A percentile compares a stretch with the other conserved stretches of the same genome.
Conservation (phyloP, 2,797 vertebrate species). For the Adrianichthys oophorus region DNA sequence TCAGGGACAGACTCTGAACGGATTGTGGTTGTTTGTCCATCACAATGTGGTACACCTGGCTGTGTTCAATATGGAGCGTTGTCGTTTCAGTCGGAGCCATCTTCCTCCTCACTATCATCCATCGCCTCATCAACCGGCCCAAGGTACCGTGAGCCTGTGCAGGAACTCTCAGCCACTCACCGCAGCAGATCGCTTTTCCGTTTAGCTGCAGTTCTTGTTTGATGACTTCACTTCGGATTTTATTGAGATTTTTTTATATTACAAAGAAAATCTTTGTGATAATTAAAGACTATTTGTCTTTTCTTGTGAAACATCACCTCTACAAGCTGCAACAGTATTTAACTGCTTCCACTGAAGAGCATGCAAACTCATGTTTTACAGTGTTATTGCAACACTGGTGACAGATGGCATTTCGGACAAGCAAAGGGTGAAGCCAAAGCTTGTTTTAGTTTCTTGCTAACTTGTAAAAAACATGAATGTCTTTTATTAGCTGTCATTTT, state of each 20-base stretch:
- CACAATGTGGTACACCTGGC: slow-evolving; percentile 60
- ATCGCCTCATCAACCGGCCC: slow-evolving; percentile 34
- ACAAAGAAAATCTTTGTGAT: neutral
- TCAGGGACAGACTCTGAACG: slow-evolving; percentile 14
- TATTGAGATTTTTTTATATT: slow-evolving; percentile 26
- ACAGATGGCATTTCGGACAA: slow-evolving; percentile 28
- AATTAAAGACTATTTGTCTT: neutral
- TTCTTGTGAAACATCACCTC: slow-evolving; percentile 1
- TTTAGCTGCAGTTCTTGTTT: slow-evolving; percentile 38
- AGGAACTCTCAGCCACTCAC: slow-evolving; percentile 1
- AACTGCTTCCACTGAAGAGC: slow-evolving; percentile 50
- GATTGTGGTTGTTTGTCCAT: slow-evolving; percentile 11
- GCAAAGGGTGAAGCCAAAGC: slow-evolving; percentile 26
- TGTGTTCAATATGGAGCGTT: slow-evolving; percentile 54
- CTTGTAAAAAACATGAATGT: slow-evolving; percentile 2
- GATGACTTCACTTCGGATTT: slow-evolving; percentile 33
- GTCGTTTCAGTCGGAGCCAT: slow-evolving; percentile 54
- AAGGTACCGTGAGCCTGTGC: slow-evolving; percentile 51
- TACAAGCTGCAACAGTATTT: slow-evolving; percentile 35
- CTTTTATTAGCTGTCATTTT: neutral
- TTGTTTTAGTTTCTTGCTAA: slow-evolving; percentile 23
- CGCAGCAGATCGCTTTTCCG: slow-evolving; percentile 6
- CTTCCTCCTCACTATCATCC: slow-evolving; percentile 50
- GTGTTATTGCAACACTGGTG: slow-evolving; percentile 26
- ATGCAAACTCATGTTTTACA: slow-evolving; percentile 40